Evolutionary conservation across 2,113 vertebrate species (phyloP).

Genomic region (Zosterops hypoxanthus): DNA sequence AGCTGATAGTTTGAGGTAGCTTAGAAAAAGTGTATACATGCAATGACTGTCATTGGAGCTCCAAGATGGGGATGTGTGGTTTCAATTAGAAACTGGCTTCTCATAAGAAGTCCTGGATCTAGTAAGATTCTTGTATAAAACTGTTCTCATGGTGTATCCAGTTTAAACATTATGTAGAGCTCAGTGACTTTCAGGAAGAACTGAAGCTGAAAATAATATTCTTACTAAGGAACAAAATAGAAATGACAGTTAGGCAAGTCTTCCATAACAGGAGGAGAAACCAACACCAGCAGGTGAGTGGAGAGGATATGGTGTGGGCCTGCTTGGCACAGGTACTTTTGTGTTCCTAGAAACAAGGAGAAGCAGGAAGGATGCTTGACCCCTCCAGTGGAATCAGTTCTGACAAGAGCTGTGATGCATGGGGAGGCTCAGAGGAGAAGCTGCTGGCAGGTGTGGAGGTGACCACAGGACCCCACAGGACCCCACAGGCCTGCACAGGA

Average conservation of each 20-base stretch:
- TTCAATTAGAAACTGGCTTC: neutral
- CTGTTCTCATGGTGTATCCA: neutral
- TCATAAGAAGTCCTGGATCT: neutral
- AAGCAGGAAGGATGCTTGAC: neutral
- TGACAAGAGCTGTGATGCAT: accelerated
- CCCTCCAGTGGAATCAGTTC: neutral
- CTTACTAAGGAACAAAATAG: neutral
- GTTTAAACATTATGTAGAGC: neutral
- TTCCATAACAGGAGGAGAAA: neutral
- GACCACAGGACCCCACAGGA: accelerated
- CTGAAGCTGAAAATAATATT: neutral
- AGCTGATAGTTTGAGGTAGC: neutral
- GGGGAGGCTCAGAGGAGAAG: neutral
- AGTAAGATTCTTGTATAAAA: neutral
- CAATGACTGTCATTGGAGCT: neutral
- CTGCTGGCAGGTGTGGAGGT: neutral
- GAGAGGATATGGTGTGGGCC: neutral
- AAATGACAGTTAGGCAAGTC: neutral
- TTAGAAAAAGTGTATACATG: neutral
- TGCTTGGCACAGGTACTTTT: neutral
- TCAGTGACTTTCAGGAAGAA: neutral
- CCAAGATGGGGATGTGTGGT: neutral
- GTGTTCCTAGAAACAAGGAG: neutral
- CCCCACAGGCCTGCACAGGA: neutral
- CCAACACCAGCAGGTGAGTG: neutral